These are phyloP conservation scores for Hypomecis punctinalis DNA, from an alignment of 2,888 invertebrate species.

Conservation along the genomic window DNA sequence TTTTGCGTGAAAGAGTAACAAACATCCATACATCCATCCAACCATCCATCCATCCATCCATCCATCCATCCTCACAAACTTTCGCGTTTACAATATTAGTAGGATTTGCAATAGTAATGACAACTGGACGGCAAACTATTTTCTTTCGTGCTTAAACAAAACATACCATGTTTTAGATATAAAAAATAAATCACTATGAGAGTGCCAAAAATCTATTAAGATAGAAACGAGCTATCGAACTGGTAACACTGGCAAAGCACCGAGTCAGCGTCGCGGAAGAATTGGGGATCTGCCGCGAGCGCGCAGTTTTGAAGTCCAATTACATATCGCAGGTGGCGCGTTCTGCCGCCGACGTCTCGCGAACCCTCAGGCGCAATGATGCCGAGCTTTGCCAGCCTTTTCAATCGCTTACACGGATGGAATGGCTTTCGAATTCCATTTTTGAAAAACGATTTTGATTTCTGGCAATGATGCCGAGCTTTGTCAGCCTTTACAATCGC, in stretches of 20 bases:
- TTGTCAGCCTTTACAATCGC: slow-evolving; percentile 20
- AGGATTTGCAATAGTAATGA: too few species aligned
- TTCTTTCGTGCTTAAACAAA: too few species aligned
- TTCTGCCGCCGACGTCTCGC: slow-evolving; percentile 43
- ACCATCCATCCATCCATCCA: too few species aligned
- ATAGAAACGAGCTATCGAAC: slow-evolving; percentile 9
- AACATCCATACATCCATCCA: too few species aligned
- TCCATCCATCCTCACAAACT: too few species aligned
- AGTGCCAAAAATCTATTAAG: background rate
- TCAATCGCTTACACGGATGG: slow-evolving; percentile 22
- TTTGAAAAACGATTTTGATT: slow-evolving; percentile 9
- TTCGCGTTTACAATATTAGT: too few species aligned
- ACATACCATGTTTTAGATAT: too few species aligned
- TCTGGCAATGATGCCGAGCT: slow-evolving; percentile 2
- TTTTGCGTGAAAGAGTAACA: too few species aligned
- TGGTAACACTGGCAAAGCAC: slow-evolving; percentile 49
- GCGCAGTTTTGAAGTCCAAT: slow-evolving; percentile 84
- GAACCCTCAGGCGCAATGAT: slow-evolving; percentile 39
- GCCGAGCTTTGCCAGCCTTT: slow-evolving; percentile 34
- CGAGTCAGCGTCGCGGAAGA: slow-evolving; percentile 78
- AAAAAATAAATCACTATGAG: background rate
- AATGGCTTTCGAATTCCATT: slow-evolving; percentile 18
- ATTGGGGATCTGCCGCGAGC: slow-evolving; percentile 80
- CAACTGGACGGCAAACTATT: too few species aligned
- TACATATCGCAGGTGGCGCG: slow-evolving; percentile 75